phyloP scores from a whole-genome alignment of 2,888 invertebrate species.

The Sminthurinus aureus region DNA sequence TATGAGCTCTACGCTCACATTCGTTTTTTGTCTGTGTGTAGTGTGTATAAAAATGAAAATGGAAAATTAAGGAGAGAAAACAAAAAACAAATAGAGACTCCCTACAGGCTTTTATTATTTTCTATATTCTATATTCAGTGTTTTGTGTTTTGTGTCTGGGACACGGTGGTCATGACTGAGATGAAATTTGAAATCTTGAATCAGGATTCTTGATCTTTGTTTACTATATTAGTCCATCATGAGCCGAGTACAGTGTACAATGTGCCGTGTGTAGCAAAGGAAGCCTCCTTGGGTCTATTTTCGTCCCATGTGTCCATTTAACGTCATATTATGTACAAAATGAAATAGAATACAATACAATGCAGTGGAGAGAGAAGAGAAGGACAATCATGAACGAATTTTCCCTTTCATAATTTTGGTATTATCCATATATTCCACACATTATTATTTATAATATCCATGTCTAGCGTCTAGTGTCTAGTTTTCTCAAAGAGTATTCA shows the following conservation, averaged over 20 bases:
- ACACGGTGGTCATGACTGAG: background rate
- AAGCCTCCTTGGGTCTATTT: background rate
- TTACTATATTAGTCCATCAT: background rate
- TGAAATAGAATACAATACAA: no score
- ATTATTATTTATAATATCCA: background rate
- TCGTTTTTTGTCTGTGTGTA: no score
- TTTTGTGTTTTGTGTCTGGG: background rate
- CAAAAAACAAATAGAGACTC: background rate
- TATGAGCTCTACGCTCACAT: no score
- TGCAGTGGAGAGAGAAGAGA: background rate
- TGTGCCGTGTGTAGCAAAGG: background rate
- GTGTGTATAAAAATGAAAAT: background rate
- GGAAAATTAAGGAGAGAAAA: background rate
- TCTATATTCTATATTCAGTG: constrained; percentile 9
- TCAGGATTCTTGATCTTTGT: background rate
- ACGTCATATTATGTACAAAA: background rate
- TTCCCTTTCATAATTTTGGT: background rate
- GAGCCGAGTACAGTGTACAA: no score
- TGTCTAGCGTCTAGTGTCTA: no score
- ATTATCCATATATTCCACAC: background rate
- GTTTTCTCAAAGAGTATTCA: no score
- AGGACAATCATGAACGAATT: background rate
- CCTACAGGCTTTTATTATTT: background rate
- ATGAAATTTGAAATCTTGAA: background rate
- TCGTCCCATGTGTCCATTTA: background rate